phyloP scores from a whole-genome alignment of 1,140 invertebrate species.

The Musca domestica region DNA sequence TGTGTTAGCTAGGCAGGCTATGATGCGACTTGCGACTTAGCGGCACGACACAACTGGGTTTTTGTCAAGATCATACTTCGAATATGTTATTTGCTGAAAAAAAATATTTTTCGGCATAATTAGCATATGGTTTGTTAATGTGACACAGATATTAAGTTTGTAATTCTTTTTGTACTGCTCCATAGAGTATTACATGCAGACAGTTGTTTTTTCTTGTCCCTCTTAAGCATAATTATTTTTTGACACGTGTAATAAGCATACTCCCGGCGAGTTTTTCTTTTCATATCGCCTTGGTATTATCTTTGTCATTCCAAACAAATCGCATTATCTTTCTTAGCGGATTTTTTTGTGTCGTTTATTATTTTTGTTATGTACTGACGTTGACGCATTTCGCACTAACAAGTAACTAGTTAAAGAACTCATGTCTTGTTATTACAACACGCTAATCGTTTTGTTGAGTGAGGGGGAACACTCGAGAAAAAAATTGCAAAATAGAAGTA shows the following conservation, averaged over 20 bases:
- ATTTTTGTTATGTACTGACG: neutral
- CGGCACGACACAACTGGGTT: too few relatives aligned
- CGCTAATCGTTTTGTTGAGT: neutral
- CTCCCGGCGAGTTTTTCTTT: constrained; percentile 1
- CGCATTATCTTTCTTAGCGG: neutral
- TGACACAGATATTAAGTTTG: neutral
- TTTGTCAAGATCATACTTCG: too few relatives aligned
- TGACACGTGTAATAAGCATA: constrained; percentile 21
- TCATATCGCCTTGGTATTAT: constrained; percentile 11
- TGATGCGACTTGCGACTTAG: too few relatives aligned
- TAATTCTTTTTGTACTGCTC: neutral
- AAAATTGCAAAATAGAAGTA: too few relatives aligned
- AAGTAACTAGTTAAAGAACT: neutral
- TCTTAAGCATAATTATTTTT: constrained; percentile 9
- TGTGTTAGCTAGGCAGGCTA: too few relatives aligned
- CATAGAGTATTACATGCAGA: neutral
- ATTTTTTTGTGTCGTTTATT: constrained; percentile 5
- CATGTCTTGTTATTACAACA: neutral
- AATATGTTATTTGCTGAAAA: too few relatives aligned
- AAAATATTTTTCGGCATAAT: too few relatives aligned
- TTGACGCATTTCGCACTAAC: neutral
- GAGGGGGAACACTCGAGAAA: too few relatives aligned
- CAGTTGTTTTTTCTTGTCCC: neutral
- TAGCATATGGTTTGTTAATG: too few relatives aligned
- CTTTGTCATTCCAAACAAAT: neutral